Evolutionary conservation across 2,888 invertebrate genomes (phyloP), one percentile per base, ranked within the genome.

Genomic region (Torymus tubicola): DNA sequence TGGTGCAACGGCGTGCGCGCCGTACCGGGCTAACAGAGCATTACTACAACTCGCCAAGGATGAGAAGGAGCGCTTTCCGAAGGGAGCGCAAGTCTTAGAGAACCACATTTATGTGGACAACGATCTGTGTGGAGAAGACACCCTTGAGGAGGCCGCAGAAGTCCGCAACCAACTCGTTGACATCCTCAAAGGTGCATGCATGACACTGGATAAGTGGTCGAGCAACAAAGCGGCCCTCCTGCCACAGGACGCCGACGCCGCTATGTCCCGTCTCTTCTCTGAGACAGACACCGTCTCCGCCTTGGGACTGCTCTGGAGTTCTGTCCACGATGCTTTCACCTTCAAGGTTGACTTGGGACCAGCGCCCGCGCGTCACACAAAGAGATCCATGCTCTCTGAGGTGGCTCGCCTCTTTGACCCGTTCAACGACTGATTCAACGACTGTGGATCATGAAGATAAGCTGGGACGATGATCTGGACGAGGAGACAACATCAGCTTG

Each of bases 71-170:
- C 13, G 13, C 12, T 81, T 63, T 72, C 76, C 82, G 11, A 13
- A 21, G 13, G 82, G 72, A 24, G 65, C 72, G 2, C 13, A 12
- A 0, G n/a, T 70, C 1, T 14, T 75, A 4, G 18, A 71, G 24
- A 11, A 52, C 8, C 61, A 78, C 31, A 18, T 82, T 8, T 82
- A 82, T 63, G 78, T 81, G 1, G 82, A 78, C 24, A 73, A 82
- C 65, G 57, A 55, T 1, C 67, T 42, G 65, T 13, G 21, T 4
- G 72, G 55, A 12, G 21, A 2, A 8, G 18, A 58, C 18, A 16
- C 58, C 12, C 58, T 58, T 1, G 58, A 58, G 18, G 58, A 58
- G 10, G 58, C 18, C 2, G 12, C 16, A 16, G 58, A 58, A 1
- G 18, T 18, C 16, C n/a, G 58, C 3, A 16, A 58, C 16, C 58